Conservation (phyloP, 2,888 invertebrate genomes). For the Agonopterix heracliana region DNA sequence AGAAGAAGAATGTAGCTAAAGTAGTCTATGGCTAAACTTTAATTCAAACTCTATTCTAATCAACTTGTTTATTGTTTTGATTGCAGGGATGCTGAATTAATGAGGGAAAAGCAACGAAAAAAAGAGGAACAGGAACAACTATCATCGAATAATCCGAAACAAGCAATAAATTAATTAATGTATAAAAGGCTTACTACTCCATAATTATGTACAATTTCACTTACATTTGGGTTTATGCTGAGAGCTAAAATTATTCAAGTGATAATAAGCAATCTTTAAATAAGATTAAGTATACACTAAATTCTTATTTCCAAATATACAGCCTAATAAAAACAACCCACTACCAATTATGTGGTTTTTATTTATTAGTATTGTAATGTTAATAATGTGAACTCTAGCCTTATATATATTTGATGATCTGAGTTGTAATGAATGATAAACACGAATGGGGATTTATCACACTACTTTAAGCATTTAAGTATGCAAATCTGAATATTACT, state of each 20-base stretch:
- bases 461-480: slow-evolving; percentile 51
- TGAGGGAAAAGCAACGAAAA: slow-evolving; percentile 91
- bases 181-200: slow-evolving; percentile 26
- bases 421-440: slow-evolving; percentile 26
- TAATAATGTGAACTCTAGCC: slow-evolving; percentile 22
- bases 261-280: slow-evolving; percentile 46
- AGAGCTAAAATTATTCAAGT: slow-evolving; percentile 45
- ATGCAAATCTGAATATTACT: slow-evolving; percentile 50
- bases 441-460: slow-evolving; percentile 29
- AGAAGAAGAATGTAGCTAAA: too few relatives aligned
- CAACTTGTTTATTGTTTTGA: slow-evolving; percentile 11
- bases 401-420: slow-evolving; percentile 36
- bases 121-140: slow-evolving; percentile 75
- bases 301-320: slow-evolving; percentile 36
- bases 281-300: slow-evolving; percentile 30
- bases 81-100: slow-evolving; percentile 89
- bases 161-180: slow-evolving; percentile 48
- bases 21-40: too few relatives aligned
- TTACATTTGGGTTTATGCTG: slow-evolving; percentile 27
- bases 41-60: background rate
- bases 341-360: slow-evolving; percentile 35
- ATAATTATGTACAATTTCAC: slow-evolving; percentile 37
- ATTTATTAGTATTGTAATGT: slow-evolving; percentile 30
- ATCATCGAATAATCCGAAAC: slow-evolving; percentile 36
- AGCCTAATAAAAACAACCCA: slow-evolving; percentile 42